phyloP scores from a whole-genome alignment of 2,797 vertebrate genomes.

The Caiman crocodilus region DNA sequence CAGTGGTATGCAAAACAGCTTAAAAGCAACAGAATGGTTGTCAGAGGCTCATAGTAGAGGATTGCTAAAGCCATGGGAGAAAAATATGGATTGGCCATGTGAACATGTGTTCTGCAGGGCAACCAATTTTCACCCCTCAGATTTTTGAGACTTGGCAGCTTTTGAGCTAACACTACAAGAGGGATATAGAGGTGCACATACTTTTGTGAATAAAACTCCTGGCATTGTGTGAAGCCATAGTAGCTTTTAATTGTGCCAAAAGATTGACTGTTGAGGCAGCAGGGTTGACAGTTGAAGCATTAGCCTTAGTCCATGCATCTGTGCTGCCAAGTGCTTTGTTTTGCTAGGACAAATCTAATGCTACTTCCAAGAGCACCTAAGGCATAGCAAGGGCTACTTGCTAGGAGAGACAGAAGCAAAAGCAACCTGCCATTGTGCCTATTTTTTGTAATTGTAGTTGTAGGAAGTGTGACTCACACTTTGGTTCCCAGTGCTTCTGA shows the following conservation, averaged over 20 bases:
- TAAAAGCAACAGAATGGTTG: constrained; percentile 11
- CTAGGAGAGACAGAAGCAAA: neutral
- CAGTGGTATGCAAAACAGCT: neutral
- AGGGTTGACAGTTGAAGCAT: neutral
- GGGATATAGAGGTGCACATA: neutral
- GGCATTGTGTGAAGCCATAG: neutral
- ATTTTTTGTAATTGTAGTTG: neutral
- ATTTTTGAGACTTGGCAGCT: neutral
- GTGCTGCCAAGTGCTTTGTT: neutral
- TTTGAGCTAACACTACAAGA: constrained; percentile 29
- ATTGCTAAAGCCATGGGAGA: neutral
- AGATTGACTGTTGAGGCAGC: neutral
- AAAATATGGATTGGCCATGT: neutral
- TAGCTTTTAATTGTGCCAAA: rapidly evolving
- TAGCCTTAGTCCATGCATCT: neutral
- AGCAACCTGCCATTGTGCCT: neutral
- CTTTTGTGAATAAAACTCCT: neutral
- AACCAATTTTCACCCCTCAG: neutral
- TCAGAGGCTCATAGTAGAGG: neutral
- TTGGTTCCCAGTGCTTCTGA: neutral
- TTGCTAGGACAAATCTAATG: neutral
- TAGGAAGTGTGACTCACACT: neutral
- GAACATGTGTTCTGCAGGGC: neutral
- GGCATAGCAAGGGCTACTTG: neutral
- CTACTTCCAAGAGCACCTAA: neutral